These are phyloP conservation scores for Agrochola circellaris DNA, from an alignment of 2,888 invertebrate species.

Conservation along the genomic window DNA sequence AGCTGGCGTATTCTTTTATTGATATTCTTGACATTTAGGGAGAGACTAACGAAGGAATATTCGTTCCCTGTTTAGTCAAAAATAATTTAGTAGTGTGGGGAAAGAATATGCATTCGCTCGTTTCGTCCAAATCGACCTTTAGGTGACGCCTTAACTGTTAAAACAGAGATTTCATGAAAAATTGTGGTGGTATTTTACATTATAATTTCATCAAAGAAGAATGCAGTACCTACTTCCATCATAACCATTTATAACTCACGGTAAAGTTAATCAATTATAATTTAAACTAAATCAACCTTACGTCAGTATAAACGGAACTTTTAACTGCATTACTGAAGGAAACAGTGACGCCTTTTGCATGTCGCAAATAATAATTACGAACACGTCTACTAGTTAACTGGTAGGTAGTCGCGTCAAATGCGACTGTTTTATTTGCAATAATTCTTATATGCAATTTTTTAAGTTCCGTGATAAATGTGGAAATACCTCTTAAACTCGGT, in stretches of 20 bases:
- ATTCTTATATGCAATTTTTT: neutral
- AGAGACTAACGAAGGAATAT: too few species aligned
- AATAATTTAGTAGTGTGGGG: too few species aligned
- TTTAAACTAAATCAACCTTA: constrained; percentile 4
- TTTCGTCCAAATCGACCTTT: too few species aligned
- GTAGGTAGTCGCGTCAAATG: neutral
- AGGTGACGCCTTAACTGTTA: neutral
- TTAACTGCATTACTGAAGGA: constrained; percentile 41
- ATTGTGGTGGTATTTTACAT: neutral
- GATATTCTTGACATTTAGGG: too few species aligned
- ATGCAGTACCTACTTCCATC: neutral
- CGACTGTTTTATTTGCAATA: neutral
- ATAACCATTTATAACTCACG: neutral
- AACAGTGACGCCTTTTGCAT: constrained; percentile 75
- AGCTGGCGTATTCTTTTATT: too few species aligned
- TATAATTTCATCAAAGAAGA: neutral
- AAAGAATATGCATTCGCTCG: too few species aligned
- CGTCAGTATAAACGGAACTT: constrained; percentile 24
- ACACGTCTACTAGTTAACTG: constrained; percentile 15
- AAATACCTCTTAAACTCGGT: too few species aligned
- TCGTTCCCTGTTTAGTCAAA: too few species aligned
- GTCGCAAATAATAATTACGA: constrained; percentile 69
- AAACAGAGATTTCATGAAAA: neutral
- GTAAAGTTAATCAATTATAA: constrained; percentile 25
- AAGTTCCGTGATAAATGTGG: neutral